A percentile compares a stretch with the other conserved stretches of the same genome.
Conservation (phyloP, 2,113 vertebrate genomes). For the Paraplagusia blochii region DNA sequence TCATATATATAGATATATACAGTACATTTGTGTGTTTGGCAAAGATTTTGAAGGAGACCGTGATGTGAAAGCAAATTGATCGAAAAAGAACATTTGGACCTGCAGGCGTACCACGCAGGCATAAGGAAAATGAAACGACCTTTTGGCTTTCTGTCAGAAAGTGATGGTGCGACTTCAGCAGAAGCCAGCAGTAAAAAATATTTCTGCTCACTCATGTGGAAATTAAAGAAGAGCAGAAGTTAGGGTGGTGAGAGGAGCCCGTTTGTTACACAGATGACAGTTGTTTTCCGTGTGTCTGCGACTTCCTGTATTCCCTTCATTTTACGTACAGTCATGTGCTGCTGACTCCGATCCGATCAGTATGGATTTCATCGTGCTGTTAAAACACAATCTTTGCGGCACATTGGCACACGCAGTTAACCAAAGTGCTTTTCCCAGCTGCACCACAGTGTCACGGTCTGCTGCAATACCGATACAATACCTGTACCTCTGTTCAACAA, state of each 20-base stretch:
- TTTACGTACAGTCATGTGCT: conserved; percentile 47
- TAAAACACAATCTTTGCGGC: conserved; percentile 39
- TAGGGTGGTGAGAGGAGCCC: not conserved
- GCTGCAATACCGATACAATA: conserved; percentile 65
- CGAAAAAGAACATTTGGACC: not conserved
- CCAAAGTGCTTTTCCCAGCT: conserved; percentile 68
- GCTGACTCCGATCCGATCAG: conserved; percentile 38
- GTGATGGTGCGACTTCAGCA: conserved; percentile 42
- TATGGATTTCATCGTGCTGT: conserved; percentile 41
- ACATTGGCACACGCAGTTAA: conserved; percentile 48
- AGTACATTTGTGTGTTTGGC: conserved; percentile 1
- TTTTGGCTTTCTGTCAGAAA: conserved; percentile 18
- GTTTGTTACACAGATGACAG: conserved; percentile 20
- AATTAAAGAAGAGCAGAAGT: conserved; percentile 11
- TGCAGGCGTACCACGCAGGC: not conserved
- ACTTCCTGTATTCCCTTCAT: conserved; percentile 42
- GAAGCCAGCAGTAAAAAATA: conserved; percentile 13
- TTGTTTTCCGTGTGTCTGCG: conserved; percentile 32
- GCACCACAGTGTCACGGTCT: conserved; percentile 55
- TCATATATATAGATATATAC: conserved; percentile 11
- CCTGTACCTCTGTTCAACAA: conserved; percentile 71
- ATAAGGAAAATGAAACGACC: not conserved
- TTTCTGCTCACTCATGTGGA: conserved; percentile 15
- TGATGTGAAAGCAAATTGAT: conserved; percentile 6
- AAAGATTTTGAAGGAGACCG: conserved; percentile 29